phyloP scores from a whole-genome alignment of 2,797 vertebrate species.

The Crocodylus rhombifer region DNA sequence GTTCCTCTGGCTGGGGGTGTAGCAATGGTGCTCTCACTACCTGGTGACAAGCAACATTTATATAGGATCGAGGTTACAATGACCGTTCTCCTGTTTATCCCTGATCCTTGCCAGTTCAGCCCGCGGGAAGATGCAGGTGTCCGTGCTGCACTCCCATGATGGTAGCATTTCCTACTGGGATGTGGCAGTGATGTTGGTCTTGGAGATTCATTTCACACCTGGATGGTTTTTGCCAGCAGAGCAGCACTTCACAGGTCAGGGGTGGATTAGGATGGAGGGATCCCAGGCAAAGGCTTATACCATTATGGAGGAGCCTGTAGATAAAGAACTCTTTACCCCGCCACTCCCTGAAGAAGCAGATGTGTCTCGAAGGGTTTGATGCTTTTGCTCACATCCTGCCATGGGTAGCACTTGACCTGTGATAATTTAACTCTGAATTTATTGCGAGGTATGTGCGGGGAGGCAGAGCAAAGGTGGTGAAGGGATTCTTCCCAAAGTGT shows the following conservation, averaged over 20 bases:
- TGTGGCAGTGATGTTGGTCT: neutral
- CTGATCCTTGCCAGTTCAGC: neutral
- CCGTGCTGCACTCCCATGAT: neutral
- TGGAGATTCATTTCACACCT: neutral
- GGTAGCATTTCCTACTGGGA: neutral
- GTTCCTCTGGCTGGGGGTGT: rapidly evolving
- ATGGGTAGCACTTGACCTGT: neutral
- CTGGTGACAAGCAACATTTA: too few species aligned
- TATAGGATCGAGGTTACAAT: neutral
- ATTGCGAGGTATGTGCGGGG: neutral
- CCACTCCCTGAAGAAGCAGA: neutral
- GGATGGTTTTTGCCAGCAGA: neutral
- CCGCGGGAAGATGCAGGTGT: neutral
- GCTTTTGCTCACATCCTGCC: neutral
- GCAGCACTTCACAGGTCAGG: neutral
- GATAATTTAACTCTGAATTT: neutral
- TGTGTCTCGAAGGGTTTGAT: neutral
- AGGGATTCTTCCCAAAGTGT: neutral
- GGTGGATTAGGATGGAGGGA: neutral
- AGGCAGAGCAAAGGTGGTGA: neutral
- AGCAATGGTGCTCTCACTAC: neutral
- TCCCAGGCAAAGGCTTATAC: neutral
- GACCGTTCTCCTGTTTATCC: neutral
- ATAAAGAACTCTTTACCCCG: too few species aligned
- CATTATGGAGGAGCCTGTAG: too few species aligned